Base-by-base conservation (phyloP, 2,797 vertebrate genomes). In the Scolopax rusticola region DNA sequence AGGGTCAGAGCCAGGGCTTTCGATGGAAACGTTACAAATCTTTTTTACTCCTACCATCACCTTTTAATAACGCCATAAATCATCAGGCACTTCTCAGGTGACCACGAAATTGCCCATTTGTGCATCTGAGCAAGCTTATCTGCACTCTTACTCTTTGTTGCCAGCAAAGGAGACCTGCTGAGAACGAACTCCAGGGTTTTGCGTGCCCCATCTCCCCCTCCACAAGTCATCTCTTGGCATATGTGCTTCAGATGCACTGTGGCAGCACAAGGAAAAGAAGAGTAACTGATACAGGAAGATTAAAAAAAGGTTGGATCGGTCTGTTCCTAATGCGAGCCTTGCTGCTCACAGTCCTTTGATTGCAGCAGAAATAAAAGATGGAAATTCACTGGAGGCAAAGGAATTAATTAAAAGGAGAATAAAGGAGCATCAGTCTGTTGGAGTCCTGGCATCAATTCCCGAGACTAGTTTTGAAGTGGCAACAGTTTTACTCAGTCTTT, bases 361-460 rank as follows among this genome's bases (percentile, higher is more conserved):
- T 88, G 94, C 94, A 10, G 61, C 90, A 28, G 91, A 38, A 91
- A 73, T 21, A 23, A 56, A 69, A 73, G 89, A 65, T 93, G 95
- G 91, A 91, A 96, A 94, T 27, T 76, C 94, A 82, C 94, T 91
- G 94, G 43, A 95, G 95, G 96, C 95, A 60, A 69, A 95, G 94
- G 95, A 96, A 96, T 96, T 93, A 48, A 94, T 94, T 96, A 96
- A 76, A 18, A 10, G 91, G 83, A 95, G 96, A 96, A 97, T 90
- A 96, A 96, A 96, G 94, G 91, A 96, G 77, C 85, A 95, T 93
- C 93, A 43, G 96, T 12, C 87, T 71, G 93, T 17, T 50, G 93
- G 95, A 94, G 94, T 90, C 89, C 95, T 94, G 94, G 95, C 96
- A 94, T 86, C 93, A 67, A 90, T 96, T 90, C 96, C 96, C 11